These are phyloP conservation scores for Pelobates fuscus DNA, from an alignment of 2,113 vertebrate genomes.

Conservation along the genomic window DNA sequence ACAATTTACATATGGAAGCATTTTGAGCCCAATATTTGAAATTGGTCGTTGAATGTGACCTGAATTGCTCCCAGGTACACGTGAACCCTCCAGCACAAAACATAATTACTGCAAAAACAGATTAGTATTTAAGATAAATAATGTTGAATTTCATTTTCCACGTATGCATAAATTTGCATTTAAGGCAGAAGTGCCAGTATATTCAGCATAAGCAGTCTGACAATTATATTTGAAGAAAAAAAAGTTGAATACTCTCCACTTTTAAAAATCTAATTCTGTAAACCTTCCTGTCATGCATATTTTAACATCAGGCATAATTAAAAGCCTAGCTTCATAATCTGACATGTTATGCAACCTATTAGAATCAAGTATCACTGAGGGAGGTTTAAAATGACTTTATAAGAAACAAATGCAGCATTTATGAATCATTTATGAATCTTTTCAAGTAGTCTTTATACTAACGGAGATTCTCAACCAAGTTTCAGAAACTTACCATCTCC, in stretches of 20 bases:
- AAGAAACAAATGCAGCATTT: constrained; percentile 26
- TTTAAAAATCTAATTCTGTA: constrained; percentile 32
- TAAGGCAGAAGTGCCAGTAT: constrained; percentile 15
- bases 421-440: constrained; percentile 31
- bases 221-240: constrained; percentile 30
- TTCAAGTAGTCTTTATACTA: too few relatives aligned
- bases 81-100: constrained; percentile 15
- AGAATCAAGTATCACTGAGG: constrained; percentile 37
- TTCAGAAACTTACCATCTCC: neutral
- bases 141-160: constrained; percentile 24
- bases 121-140: constrained; percentile 33
- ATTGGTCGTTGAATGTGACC: constrained; percentile 28
- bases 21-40: constrained; percentile 12
- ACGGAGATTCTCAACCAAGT: neutral
- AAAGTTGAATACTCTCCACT: constrained; percentile 26
- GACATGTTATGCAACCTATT: constrained; percentile 35
- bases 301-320: constrained; percentile 36
- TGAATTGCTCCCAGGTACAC: constrained; percentile 6
- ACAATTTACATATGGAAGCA: neutral
- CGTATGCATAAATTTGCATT: constrained; percentile 37
- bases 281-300: constrained; percentile 17
- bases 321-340: constrained; percentile 15
- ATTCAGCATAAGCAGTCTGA: constrained; percentile 25
- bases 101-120: constrained; percentile 22
- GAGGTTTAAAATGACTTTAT: constrained; percentile 20